Percentiles rank a stretch among this genome's conserved stretches.
phyloP scores from a whole-genome alignment of 2,888 invertebrate species.

The Drosophila yooni region DNA sequence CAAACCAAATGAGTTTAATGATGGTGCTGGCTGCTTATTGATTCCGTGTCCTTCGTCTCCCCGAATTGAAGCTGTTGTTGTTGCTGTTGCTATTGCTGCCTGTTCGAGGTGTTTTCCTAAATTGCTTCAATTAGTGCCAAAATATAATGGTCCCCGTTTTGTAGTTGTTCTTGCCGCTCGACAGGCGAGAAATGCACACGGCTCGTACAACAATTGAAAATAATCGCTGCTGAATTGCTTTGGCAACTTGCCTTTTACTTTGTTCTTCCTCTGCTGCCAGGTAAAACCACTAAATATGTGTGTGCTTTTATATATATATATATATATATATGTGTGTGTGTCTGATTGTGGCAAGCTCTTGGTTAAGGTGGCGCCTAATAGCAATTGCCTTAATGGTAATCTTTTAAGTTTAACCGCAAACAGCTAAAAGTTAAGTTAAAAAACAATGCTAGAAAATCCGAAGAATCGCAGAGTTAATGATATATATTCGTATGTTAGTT shows the following conservation, averaged over 20 bases:
- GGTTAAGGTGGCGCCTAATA: slow-evolving; percentile 50
- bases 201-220: slow-evolving; percentile 63
- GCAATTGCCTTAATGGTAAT: slow-evolving; percentile 41
- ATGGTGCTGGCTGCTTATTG: slow-evolving; percentile 64
- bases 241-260: slow-evolving; percentile 66
- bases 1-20: slow-evolving; percentile 58
- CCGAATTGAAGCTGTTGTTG: background rate
- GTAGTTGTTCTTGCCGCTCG: slow-evolving; percentile 40
- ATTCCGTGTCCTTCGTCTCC: slow-evolving; percentile 58
- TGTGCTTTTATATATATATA: slow-evolving; percentile 3
- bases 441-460: background rate
- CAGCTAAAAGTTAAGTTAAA: background rate
- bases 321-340: background rate
- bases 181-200: slow-evolving; percentile 22
- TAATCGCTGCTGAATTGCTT: slow-evolving; percentile 74
- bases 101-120: slow-evolving; percentile 71
- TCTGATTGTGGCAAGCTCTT: background rate
- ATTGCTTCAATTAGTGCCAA: slow-evolving; percentile 80
- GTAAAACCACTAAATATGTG: slow-evolving; percentile 23
- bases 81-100: slow-evolving; percentile 19
- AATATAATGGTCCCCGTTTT: slow-evolving; percentile 76
- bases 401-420: slow-evolving; percentile 16
- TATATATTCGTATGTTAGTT: background rate
- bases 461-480: no score
- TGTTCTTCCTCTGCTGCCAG: slow-evolving; percentile 14